Evolutionary conservation across 1,140 invertebrate genomes (phyloP).

Genomic region (Bombus cullumanus): DNA sequence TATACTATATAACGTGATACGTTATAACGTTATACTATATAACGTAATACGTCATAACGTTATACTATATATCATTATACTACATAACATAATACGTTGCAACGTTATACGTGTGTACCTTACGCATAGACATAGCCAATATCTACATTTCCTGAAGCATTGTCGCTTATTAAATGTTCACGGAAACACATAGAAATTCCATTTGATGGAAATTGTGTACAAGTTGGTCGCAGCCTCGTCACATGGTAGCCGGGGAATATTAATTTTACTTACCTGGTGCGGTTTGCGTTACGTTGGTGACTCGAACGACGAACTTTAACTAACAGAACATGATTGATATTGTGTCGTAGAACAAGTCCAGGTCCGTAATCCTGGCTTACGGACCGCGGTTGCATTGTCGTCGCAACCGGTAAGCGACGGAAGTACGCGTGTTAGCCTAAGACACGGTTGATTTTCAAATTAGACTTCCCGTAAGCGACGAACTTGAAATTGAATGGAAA

Average conservation of each 20-base stretch:
- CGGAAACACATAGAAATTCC: neutral
- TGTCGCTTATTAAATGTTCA: neutral
- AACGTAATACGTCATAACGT: too few species aligned
- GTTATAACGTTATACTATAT: too few species aligned
- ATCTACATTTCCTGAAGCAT: neutral
- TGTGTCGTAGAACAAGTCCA: neutral
- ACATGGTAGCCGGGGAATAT: neutral
- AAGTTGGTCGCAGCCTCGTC: neutral
- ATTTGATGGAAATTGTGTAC: constrained; percentile 14
- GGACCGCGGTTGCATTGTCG: constrained; percentile 11
- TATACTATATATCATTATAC: too few species aligned
- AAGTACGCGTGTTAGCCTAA: constrained; percentile 20
- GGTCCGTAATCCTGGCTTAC: constrained; percentile 25
- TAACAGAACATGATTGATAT: constrained; percentile 44
- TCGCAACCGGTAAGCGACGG: neutral
- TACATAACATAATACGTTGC: too few species aligned
- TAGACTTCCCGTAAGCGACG: constrained; percentile 12
- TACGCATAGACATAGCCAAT: too few species aligned
- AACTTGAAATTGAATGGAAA: constrained; percentile 32
- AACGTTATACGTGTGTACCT: too few species aligned
- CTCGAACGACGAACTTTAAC: constrained; percentile 19
- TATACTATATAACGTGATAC: too few species aligned
- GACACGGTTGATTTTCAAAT: constrained; percentile 33
- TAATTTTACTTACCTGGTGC: constrained; percentile 21
- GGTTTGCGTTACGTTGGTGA: neutral